Conservation (phyloP, 2,797 vertebrate species). For the Catharus ustulatus region DNA sequence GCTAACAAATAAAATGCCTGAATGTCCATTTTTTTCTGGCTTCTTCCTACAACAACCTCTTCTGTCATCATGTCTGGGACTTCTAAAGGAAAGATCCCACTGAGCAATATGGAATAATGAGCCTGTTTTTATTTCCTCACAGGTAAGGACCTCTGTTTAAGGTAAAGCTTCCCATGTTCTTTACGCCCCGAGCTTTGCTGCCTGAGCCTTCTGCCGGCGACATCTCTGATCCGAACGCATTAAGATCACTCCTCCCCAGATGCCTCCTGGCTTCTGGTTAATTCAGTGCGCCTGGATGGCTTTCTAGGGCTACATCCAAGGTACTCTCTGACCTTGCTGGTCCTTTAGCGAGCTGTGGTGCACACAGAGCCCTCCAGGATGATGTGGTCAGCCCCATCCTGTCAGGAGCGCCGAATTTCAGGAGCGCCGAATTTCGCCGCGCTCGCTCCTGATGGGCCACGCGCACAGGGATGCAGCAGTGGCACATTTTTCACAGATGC, state of each 20-base stretch:
- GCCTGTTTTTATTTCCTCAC: neutral
- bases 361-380: neutral
- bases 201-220: slow-evolving; percentile 9
- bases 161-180: neutral
- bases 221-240: slow-evolving; percentile 39
- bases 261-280: slow-evolving; percentile 42
- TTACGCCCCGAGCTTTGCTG: neutral
- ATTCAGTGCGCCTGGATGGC: slow-evolving; percentile 48
- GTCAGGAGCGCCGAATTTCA: neutral
- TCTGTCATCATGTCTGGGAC: accelerated
- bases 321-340: slow-evolving; percentile 54
- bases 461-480: neutral
- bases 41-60: neutral
- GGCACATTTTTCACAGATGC: slow-evolving; percentile 11
- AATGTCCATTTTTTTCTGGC: neutral
- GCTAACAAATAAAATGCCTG: neutral
- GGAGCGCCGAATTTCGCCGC: neutral
- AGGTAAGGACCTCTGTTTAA: slow-evolving; percentile 16
- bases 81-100: neutral
- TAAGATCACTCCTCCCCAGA: slow-evolving; percentile 52
- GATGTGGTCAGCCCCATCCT: neutral
- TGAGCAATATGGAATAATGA: neutral
- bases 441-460: neutral
- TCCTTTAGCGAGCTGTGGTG: neutral
- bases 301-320: slow-evolving; percentile 66